phyloP scores from a whole-genome alignment of 2,113 vertebrate species.

The Lamprologus speciosus region DNA sequence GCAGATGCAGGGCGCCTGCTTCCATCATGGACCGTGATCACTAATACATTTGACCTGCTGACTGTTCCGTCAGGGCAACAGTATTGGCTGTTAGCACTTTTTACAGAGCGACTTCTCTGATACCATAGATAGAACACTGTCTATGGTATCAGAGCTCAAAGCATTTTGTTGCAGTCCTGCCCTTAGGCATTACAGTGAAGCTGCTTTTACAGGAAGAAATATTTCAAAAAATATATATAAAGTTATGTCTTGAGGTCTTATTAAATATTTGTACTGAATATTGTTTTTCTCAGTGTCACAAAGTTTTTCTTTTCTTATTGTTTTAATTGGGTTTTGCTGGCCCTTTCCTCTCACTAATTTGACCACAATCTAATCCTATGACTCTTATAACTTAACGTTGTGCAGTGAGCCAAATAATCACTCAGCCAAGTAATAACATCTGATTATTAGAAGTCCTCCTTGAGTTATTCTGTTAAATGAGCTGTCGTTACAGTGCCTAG shows the following conservation, averaged over 20 bases:
- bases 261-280: background rate
- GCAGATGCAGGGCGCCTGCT: slow-evolving; percentile 42
- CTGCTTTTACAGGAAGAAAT: background rate
- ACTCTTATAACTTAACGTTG: background rate
- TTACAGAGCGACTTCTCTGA: background rate
- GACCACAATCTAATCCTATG: background rate
- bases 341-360: background rate
- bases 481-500: background rate
- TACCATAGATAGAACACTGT: background rate
- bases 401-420: background rate
- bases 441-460: background rate
- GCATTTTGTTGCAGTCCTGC: slow-evolving; percentile 15
- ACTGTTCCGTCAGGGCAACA: slow-evolving; percentile 33
- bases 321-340: background rate
- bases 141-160: background rate
- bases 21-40: slow-evolving; percentile 38
- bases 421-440: slow-evolving; percentile 19
- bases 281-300: background rate
- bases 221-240: background rate
- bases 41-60: slow-evolving; percentile 56
- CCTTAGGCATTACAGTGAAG: background rate
- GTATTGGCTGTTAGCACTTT: slow-evolving; percentile 33
- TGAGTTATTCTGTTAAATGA: slow-evolving; percentile 24
- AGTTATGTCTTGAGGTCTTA: background rate
- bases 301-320: background rate